Evolutionary conservation across 2,888 invertebrate genomes (phyloP).

Genomic region (Nephrotoma flavescens): DNA sequence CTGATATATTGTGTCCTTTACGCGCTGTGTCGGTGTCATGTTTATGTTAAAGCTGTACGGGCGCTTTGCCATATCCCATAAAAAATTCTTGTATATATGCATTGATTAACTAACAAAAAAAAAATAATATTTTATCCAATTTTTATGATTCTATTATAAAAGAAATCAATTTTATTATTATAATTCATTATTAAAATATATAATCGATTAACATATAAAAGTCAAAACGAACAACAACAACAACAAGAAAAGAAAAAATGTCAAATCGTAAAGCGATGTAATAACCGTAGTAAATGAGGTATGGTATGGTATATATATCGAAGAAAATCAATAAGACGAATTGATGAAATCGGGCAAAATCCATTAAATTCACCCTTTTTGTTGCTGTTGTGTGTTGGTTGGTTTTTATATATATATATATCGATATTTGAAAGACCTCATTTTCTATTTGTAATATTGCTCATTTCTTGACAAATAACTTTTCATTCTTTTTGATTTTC

Average conservation of each 20-base stretch:
- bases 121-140: background rate
- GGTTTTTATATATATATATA: background rate
- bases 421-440: background rate
- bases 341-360: background rate
- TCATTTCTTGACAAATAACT: background rate
- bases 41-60: background rate
- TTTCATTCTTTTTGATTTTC: background rate
- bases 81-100: background rate
- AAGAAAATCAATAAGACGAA: background rate
- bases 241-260: background rate
- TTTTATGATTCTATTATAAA: background rate
- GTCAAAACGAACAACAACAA: background rate
- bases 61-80: background rate
- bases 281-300: background rate
- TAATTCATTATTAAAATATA: background rate
- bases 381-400: background rate
- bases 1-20: background rate
- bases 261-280: background rate
- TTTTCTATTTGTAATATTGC: slow-evolving; percentile 1
- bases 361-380: background rate
- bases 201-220: background rate
- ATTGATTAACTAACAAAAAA: background rate
- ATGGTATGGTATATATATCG: background rate
- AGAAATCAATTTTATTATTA: background rate
- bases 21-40: background rate